Evolutionary conservation across 1,140 invertebrate genomes (phyloP), one percentile per base, ranked within the genome.

Genomic region (Delia radicum): DNA sequence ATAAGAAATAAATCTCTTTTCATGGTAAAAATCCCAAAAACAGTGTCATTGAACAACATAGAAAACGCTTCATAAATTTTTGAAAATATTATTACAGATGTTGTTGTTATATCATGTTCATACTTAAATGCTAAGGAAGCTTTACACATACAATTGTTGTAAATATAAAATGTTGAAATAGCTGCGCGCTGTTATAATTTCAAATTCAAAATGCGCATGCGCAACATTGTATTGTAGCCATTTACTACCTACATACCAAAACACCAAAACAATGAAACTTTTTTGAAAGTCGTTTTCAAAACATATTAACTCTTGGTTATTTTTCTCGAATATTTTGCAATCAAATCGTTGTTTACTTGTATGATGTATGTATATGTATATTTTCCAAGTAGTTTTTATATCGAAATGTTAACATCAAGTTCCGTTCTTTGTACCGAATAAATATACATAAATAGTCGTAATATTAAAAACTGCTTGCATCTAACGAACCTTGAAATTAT

Each of bases 401-500:
- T 55, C 18, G 24, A 55, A 55, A 55, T 55, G n/a, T n/a, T 55
- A 67, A 72, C 33, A 42, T 72, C 37, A 73, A 48, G 71, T 73
- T 73, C 46, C 71, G 71, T 73, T 73, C 71, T 73, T 69, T 69
- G 65, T 69, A 33, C 65, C 29, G 65, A 69, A 69, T 69, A 69
- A 33, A 29, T 5, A 63, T 24, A 27, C 26, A 63, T 24, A 63
- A 15, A 24, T 18, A 33, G 15, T 24, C 65, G 48, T 21, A 18
- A 55, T n/a, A 69, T 33, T 37, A 33, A 69, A 67, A 67, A 31
- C 21, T 72, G 69, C 12, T 31, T 84, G 82, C 81, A 84, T 84
- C 80, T 81, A 84, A 84, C 82, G 82, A 84, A 84, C 82, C 82
- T 84, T 84, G 82, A 84, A 84, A 84, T 84, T 80, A 84, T 84